Percentiles rank a stretch among this genome's conserved stretches.
These are phyloP conservation scores for Hymenopus coronatus DNA, from an alignment of 2,888 invertebrate genomes.

Conservation along the genomic window DNA sequence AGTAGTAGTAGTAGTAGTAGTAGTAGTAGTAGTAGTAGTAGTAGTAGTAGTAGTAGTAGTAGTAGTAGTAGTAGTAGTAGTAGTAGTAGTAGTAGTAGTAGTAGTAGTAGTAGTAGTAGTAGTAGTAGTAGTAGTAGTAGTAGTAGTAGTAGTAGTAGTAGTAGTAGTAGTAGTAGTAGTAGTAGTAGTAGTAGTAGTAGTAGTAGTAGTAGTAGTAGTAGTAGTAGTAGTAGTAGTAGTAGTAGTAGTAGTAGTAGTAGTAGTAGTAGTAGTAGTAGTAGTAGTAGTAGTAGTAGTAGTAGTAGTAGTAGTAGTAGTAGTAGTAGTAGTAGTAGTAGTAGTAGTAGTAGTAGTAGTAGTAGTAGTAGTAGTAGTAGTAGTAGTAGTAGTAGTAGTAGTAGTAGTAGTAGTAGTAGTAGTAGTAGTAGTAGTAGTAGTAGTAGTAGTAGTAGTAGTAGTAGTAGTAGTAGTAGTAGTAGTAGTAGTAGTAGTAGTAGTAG, in stretches of 20 bases:
- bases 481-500: constrained; percentile 1
- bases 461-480: constrained; percentile 1
- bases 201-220: background rate
- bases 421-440: background rate
- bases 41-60: background rate
- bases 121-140: constrained; percentile 1
- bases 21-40: constrained; percentile 1
- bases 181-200: constrained; percentile 1
- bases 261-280: constrained; percentile 1
- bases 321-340: background rate
- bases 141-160: background rate
- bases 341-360: background rate
- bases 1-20: background rate
- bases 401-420: constrained; percentile 1
- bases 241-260: background rate
- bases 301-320: background rate
- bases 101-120: background rate
- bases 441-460: constrained; percentile 1
- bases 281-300: background rate
- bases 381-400: background rate
- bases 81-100: background rate
- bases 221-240: constrained; percentile 1
- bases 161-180: constrained; percentile 1
- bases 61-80: background rate
- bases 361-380: background rate